A percentile compares a stretch with the other conserved stretches of the same genome.
phyloP scores from a whole-genome alignment of 2,797 vertebrate species.

The Ispidina picta region DNA sequence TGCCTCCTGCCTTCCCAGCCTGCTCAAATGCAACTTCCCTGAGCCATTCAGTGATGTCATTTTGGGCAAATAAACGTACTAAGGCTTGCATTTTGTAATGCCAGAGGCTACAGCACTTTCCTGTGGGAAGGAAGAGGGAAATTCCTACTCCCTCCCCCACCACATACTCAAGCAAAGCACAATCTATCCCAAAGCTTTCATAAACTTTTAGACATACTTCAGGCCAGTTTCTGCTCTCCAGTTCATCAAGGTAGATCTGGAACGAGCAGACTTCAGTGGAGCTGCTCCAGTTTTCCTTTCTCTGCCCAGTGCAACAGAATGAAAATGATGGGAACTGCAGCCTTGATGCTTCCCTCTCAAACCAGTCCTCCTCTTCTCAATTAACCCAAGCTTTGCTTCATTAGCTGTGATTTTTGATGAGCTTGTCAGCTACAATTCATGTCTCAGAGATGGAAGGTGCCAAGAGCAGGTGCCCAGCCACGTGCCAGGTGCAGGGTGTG shows the following conservation, averaged over 20 bases:
- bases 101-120: background rate
- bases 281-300: background rate
- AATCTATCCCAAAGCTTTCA: constrained; percentile 18
- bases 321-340: accelerated
- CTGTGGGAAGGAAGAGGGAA: constrained; percentile 30
- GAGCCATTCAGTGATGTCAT: background rate
- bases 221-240: background rate
- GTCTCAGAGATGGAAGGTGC: background rate
- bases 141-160: background rate
- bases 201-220: background rate
- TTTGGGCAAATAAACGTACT: constrained; percentile 1
- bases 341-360: background rate
- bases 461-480: background rate
- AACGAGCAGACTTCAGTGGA: background rate
- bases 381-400: background rate
- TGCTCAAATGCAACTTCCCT: background rate
- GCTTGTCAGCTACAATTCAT: background rate
- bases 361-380: background rate
- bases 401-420: background rate
- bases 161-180: background rate
- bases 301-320: background rate
- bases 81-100: background rate
- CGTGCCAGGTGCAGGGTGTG: background rate
- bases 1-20: background rate
- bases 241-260: background rate